Evolutionary conservation across 1,140 invertebrate species (phyloP).

Genomic region (Solen grandis): DNA sequence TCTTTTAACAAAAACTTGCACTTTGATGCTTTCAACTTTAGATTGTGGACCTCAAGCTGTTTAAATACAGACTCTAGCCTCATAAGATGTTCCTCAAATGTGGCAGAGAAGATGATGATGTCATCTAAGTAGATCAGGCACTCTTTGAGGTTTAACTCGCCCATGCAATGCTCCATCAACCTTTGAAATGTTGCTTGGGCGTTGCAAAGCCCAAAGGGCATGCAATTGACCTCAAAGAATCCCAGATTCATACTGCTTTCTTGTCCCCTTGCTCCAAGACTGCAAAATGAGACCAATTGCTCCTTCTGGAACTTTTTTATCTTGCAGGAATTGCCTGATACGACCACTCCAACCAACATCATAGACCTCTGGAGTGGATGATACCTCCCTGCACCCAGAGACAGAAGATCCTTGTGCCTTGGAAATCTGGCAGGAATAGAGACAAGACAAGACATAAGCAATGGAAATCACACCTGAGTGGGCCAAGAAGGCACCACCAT

Average conservation of each 20-base stretch:
- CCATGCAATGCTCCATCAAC: too few species aligned
- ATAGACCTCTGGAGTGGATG: neutral
- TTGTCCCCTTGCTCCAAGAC: neutral
- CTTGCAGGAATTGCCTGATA: too few species aligned
- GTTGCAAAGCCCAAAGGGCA: neutral
- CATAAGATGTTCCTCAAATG: neutral
- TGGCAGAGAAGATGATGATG: slow-evolving; percentile 7
- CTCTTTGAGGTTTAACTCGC: neutral
- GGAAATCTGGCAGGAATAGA: slow-evolving; percentile 44
- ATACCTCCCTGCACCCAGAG: neutral
- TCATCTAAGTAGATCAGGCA: slow-evolving; percentile 38
- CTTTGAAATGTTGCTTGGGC: too few species aligned
- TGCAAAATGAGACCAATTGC: neutral
- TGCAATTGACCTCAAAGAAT: neutral
- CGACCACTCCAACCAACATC: too few species aligned
- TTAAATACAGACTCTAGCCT: neutral
- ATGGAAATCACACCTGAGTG: too few species aligned
- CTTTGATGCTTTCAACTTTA: slow-evolving; percentile 20
- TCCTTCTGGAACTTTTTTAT: neutral
- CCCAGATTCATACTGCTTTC: slow-evolving; percentile 6
- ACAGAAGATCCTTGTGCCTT: slow-evolving; percentile 29
- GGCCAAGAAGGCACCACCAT: too few species aligned
- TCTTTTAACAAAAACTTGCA: slow-evolving; percentile 12
- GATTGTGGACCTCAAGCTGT: neutral
- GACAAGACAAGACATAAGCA: slow-evolving; percentile 17